Evolutionary conservation across 2,113 vertebrate genomes (phyloP).

Genomic region (Microcebus murinus): DNA sequence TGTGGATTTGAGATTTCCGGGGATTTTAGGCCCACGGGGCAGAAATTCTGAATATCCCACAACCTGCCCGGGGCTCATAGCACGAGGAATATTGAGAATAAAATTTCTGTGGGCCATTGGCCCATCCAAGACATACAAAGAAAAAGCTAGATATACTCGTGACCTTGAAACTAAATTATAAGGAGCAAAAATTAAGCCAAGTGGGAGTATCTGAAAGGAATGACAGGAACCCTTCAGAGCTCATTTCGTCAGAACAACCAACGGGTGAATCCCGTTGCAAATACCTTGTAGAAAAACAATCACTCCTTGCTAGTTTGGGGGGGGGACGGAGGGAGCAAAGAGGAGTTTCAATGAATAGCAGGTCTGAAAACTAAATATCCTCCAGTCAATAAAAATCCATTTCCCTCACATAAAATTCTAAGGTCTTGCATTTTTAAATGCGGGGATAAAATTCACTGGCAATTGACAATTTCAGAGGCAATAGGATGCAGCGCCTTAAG

Average conservation of each 20-base stretch:
- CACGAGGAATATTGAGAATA: neutral
- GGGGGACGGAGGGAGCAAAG: neutral
- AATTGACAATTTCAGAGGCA: accelerated
- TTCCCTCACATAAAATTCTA: neutral
- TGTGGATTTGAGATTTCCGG: conserved; percentile 42
- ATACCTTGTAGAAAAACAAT: neutral
- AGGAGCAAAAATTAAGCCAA: neutral
- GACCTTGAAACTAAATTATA: conserved; percentile 19
- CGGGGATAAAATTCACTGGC: neutral
- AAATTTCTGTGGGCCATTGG: neutral
- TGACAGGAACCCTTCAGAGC: neutral
- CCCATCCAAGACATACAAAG: accelerated
- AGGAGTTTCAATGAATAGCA: neutral
- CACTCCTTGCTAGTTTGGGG: accelerated
- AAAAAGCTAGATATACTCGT: neutral
- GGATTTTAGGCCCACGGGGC: neutral
- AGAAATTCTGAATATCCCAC: neutral
- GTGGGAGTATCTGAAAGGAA: neutral
- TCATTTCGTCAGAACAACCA: neutral
- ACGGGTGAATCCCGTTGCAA: neutral
- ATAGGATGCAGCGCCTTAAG: accelerated
- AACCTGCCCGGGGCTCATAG: neutral
- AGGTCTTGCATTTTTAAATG: neutral
- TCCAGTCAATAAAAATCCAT: neutral
- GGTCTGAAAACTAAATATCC: neutral